A percentile compares a stretch with the other conserved stretches of the same genome.
Evolutionary conservation across 2,888 invertebrate species (phyloP).

Genomic region (Oasisia sp.): DNA sequence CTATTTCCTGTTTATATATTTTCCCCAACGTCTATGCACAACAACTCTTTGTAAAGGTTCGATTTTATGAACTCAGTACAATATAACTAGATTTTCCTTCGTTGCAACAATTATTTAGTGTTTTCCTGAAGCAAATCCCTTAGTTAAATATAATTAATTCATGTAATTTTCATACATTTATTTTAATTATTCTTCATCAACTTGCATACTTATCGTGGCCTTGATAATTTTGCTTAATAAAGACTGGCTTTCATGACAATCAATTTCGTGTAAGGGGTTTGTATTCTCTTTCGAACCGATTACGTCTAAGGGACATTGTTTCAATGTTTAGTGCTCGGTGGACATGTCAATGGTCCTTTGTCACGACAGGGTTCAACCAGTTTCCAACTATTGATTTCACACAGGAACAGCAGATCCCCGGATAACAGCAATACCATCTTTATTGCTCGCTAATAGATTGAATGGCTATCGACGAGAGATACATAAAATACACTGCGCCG

Average conservation of each 20-base stretch:
- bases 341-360: neutral
- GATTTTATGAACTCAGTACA: no score
- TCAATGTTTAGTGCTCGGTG: neutral
- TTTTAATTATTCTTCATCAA: no score
- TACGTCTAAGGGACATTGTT: neutral
- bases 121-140: no score
- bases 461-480: neutral
- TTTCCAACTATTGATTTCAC: slow-evolving; percentile 7
- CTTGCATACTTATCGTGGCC: no score
- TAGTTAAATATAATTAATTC: no score
- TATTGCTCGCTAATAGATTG: slow-evolving; percentile 17
- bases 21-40: no score
- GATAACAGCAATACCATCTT: neutral
- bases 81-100: no score
- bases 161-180: no score
- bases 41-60: no score
- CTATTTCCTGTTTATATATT: no score
- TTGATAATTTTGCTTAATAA: no score
- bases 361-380: neutral
- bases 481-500: neutral
- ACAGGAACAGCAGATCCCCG: neutral
- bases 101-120: no score
- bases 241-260: neutral
- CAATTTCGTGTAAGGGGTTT: neutral
- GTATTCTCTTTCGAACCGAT: neutral